Percentiles rank a stretch among this genome's conserved stretches.
Evolutionary conservation across 2,113 vertebrate genomes (phyloP).

Genomic region (Sminthopsis crassicaudata): DNA sequence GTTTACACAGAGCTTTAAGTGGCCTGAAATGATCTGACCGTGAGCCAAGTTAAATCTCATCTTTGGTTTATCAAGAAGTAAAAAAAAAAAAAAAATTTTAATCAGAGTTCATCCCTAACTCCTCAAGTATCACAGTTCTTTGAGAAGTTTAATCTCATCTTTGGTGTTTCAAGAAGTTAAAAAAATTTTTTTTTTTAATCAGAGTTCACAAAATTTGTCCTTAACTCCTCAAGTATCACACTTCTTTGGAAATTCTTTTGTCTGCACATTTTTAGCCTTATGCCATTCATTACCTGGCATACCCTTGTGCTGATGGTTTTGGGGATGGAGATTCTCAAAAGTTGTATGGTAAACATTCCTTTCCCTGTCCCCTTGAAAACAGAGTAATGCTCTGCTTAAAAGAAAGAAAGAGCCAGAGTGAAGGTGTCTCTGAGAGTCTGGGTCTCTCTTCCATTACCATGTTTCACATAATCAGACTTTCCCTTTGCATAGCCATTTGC

Average conservation of each 20-base stretch:
- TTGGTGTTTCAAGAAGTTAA: background rate
- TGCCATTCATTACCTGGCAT: conserved; percentile 45
- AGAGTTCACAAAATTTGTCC: background rate
- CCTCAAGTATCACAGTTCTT: background rate
- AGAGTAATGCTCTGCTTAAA: conserved; percentile 38
- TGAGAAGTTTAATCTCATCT: background rate
- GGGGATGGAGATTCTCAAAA: background rate
- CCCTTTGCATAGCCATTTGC: conserved; percentile 67
- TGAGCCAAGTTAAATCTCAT: conserved; percentile 21
- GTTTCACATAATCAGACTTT: conserved; percentile 60
- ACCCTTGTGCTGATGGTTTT: background rate
- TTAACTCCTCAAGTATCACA: background rate
- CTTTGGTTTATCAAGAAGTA: background rate
- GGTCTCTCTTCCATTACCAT: conserved; percentile 55
- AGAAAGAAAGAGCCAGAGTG: conserved; percentile 31
- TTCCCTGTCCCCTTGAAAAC: conserved; percentile 41
- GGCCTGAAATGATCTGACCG: background rate
- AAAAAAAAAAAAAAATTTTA: background rate
- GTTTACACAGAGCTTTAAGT: background rate
- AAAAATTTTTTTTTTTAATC: background rate
- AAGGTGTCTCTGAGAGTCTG: conserved; percentile 32
- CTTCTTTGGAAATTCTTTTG: conserved; percentile 15
- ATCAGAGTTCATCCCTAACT: background rate
- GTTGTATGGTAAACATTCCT: background rate
- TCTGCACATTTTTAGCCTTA: conserved; percentile 30